phyloP scores from a whole-genome alignment of 2,113 vertebrate species.

The Amazona guildingii region DNA sequence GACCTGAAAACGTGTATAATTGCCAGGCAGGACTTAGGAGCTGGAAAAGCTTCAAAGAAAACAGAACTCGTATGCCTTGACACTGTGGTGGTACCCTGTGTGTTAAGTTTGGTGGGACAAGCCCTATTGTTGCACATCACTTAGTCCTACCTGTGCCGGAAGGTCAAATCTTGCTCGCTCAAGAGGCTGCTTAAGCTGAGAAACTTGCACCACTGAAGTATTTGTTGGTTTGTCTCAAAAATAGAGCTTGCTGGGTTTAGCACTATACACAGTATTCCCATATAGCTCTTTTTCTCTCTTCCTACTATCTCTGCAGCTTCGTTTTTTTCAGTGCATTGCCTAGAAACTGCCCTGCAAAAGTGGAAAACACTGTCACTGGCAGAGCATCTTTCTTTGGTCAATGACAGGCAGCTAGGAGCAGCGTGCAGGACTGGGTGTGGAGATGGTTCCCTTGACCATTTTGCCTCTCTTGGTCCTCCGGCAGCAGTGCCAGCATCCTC shows the following conservation, averaged over 20 bases:
- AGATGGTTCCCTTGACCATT: neutral
- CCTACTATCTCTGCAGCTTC: neutral
- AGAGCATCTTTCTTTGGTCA: neutral
- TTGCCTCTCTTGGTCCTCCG: neutral
- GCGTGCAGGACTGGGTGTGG: neutral
- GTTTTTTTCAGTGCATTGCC: neutral
- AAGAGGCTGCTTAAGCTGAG: neutral
- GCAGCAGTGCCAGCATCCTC: neutral
- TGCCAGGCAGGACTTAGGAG: constrained; percentile 42
- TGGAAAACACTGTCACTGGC: neutral
- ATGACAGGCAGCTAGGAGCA: neutral
- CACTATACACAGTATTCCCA: neutral
- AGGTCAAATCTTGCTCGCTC: neutral
- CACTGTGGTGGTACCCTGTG: neutral
- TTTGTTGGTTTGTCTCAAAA: constrained; percentile 21
- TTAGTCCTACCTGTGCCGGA: neutral
- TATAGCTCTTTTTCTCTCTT: neutral
- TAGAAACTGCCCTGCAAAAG: neutral
- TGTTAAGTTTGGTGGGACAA: neutral
- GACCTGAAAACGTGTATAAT: constrained; percentile 26
- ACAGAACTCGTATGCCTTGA: neutral
- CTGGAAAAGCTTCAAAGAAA: constrained; percentile 27
- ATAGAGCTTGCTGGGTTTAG: neutral
- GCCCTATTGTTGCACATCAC: neutral
- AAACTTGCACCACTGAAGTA: neutral